Percentiles rank a stretch among this genome's conserved stretches.
Conservation (phyloP, 2,797 vertebrate species). For the Pteronotus mesoamericanus region DNA sequence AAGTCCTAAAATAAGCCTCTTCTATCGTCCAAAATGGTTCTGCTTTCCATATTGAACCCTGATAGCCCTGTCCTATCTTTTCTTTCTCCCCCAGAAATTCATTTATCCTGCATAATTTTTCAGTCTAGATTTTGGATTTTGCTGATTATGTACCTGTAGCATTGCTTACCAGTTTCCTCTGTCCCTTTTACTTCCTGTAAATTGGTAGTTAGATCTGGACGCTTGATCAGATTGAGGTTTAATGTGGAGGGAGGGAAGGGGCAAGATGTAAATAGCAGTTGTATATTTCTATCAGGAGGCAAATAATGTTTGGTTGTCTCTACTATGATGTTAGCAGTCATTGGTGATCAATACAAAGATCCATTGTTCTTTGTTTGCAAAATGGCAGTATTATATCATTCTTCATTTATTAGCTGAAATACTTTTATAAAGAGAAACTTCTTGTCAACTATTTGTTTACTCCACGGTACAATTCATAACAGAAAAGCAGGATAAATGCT, state of each 20-base stretch:
- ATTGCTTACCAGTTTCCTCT: neutral
- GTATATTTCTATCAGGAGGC: neutral
- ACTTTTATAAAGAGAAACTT: neutral
- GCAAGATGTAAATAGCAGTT: neutral
- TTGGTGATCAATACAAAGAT: neutral
- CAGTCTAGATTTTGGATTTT: neutral
- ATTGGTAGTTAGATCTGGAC: neutral
- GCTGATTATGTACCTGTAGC: neutral
- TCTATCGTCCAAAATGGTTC: neutral
- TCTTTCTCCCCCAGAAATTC: neutral
- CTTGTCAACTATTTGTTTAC: neutral
- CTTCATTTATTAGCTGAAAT: neutral
- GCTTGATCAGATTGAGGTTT: neutral
- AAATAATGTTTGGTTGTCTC: neutral
- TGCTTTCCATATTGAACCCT: neutral
- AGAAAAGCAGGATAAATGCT: neutral
- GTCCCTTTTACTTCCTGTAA: neutral
- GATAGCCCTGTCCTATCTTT: neutral
- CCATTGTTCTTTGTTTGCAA: neutral
- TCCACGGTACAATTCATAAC: neutral
- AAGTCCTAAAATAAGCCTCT: neutral
- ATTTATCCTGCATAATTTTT: neutral
- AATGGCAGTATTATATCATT: neutral
- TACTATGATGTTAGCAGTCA: neutral
- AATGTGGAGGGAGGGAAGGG: neutral